These are phyloP conservation scores for Octodonta nipae DNA, from an alignment of 2,888 invertebrate genomes.

Conservation along the genomic window DNA sequence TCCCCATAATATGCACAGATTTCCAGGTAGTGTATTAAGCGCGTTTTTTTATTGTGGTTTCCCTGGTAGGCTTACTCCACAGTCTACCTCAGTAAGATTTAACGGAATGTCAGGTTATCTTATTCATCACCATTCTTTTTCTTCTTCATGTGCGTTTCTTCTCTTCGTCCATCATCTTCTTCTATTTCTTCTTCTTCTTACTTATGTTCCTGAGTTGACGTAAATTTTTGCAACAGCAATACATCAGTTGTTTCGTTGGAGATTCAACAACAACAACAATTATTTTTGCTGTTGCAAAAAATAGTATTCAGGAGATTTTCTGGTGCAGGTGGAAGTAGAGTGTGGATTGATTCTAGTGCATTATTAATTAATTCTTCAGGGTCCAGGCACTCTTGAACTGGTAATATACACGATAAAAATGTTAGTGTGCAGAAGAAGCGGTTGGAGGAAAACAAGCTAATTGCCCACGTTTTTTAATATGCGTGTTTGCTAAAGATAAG, in stretches of 20 bases:
- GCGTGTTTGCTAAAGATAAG: background rate
- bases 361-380: background rate
- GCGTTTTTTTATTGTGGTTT: slow-evolving; percentile 2
- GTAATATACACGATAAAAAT: slow-evolving; percentile 1
- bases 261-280: no score
- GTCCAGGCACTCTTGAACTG: slow-evolving; percentile 1
- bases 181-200: background rate
- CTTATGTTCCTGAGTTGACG: background rate
- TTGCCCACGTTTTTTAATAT: background rate
- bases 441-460: background rate
- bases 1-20: background rate
- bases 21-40: background rate
- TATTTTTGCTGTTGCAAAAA: background rate
- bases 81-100: slow-evolving; percentile 1
- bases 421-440: no score
- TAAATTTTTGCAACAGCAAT: slow-evolving; percentile 2
- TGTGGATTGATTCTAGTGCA: background rate
- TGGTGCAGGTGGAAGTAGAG: background rate
- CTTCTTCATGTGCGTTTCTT: no score
- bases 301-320: no score
- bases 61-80: slow-evolving; percentile 1
- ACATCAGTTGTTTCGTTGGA: slow-evolving; percentile 3
- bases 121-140: slow-evolving; percentile 1
- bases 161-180: no score
- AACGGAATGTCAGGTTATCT: background rate